phyloP scores from a whole-genome alignment of 2,888 invertebrate genomes.

The Chirona hameri region DNA sequence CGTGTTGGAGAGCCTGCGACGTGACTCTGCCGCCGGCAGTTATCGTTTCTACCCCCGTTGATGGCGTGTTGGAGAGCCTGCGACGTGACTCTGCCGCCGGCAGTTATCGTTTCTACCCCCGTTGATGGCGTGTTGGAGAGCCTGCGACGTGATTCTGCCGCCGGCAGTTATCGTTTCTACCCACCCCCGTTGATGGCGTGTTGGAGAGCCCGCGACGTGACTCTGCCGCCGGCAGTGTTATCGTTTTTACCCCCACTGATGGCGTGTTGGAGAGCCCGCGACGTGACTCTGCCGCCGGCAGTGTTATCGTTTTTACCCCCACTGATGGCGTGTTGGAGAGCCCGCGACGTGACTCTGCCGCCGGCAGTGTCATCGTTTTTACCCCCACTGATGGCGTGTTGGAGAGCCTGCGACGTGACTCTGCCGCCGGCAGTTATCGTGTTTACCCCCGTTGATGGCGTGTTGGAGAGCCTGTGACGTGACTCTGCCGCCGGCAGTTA shows the following conservation, averaged over 20 bases:
- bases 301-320: not conserved
- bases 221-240: not conserved
- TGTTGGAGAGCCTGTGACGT: not conserved
- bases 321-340: not conserved
- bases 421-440: not conserved
- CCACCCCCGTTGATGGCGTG: not conserved
- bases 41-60: not conserved
- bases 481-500: not conserved
- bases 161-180: not conserved
- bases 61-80: not conserved
- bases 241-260: not conserved
- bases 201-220: not conserved
- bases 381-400: not conserved
- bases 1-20: not conserved
- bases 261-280: not conserved
- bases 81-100: not conserved
- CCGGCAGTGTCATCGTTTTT: not conserved
- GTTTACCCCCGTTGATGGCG: not conserved
- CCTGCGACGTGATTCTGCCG: not conserved
- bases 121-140: not conserved
- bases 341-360: not conserved
- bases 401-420: not conserved
- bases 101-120: not conserved
- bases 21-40: not conserved
- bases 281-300: not conserved